Conservation (phyloP, 2,888 invertebrate genomes). For the Clanis bilineata region DNA sequence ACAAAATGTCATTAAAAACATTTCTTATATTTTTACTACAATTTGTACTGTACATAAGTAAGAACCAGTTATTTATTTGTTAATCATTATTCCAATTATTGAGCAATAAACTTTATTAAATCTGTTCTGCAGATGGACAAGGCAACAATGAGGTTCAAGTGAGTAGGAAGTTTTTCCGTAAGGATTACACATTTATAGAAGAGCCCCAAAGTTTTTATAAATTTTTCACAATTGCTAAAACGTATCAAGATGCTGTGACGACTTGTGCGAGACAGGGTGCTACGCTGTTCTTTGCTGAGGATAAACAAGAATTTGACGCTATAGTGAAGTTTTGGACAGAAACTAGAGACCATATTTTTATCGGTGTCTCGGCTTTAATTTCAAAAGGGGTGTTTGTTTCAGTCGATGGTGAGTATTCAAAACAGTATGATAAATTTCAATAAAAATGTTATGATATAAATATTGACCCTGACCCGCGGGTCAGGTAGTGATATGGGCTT, state of each 20-base stretch:
- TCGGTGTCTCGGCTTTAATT: background rate
- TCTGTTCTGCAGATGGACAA: constrained; percentile 52
- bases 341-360: constrained; percentile 19
- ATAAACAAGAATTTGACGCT: constrained; percentile 46
- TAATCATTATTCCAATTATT: too few relatives aligned
- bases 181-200: constrained; percentile 56
- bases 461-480: too few relatives aligned
- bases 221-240: constrained; percentile 50
- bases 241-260: constrained; percentile 53
- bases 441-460: too few relatives aligned
- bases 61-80: too few relatives aligned
- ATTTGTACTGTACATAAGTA: background rate
- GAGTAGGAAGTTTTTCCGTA: constrained; percentile 61
- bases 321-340: constrained; percentile 38
- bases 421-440: background rate
- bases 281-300: constrained; percentile 54
- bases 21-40: constrained; percentile 19
- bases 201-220: constrained; percentile 57
- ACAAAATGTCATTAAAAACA: background rate
- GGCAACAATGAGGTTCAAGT: too few relatives aligned
- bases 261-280: constrained; percentile 58
- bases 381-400: background rate
- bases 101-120: too few relatives aligned
- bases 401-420: background rate
- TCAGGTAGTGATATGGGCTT: too few relatives aligned